Evolutionary conservation across 2,113 vertebrate species (phyloP).

Genomic region (Hypanus sabinus): DNA sequence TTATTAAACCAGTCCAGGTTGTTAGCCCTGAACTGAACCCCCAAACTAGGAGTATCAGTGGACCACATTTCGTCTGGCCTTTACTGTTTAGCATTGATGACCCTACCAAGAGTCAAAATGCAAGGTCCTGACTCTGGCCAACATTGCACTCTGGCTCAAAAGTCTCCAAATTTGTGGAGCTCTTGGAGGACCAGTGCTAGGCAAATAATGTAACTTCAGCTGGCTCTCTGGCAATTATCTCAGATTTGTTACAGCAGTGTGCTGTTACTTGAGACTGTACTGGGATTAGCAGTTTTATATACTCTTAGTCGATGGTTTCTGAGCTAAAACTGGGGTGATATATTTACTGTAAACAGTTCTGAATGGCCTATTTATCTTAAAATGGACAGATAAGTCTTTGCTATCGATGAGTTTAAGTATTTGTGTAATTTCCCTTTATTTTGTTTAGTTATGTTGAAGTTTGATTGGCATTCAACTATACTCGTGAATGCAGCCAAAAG

Average conservation of each 20-base stretch:
- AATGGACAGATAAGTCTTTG: too few species aligned
- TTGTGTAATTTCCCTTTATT: background rate
- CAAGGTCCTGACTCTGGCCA: too few species aligned
- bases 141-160: too few species aligned
- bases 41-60: too few species aligned
- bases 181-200: background rate
- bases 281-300: background rate
- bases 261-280: background rate
- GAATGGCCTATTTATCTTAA: background rate
- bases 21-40: too few species aligned
- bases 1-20: too few species aligned
- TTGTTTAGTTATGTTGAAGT: background rate
- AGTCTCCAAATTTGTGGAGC: too few species aligned
- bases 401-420: background rate
- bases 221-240: background rate
- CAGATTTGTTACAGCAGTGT: background rate
- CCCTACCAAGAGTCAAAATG: too few species aligned
- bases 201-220: background rate
- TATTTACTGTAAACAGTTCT: background rate
- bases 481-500: too few species aligned
- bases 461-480: too few species aligned
- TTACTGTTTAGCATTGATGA: too few species aligned
- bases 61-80: too few species aligned
- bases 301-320: background rate
- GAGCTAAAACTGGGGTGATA: background rate